Evolutionary conservation across 1,140 invertebrate species (phyloP).

Genomic region (Lepidurus arcticus): DNA sequence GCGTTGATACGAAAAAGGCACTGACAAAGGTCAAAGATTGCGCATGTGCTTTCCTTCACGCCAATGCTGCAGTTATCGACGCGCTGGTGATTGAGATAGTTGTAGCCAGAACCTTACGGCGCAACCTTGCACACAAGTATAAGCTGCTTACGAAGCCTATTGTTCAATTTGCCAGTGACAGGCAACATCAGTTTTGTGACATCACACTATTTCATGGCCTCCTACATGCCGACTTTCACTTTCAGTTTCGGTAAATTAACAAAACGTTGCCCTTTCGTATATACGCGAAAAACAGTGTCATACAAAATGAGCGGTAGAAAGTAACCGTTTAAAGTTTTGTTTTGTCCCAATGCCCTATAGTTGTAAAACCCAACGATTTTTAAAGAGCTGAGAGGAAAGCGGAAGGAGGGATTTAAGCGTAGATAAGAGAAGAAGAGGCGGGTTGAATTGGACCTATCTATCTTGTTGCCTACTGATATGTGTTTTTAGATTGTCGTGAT

Average conservation of each 20-base stretch:
- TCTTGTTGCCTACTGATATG: not conserved
- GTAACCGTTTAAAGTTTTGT: too few relatives aligned
- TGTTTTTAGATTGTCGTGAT: not conserved
- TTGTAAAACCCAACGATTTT: too few relatives aligned
- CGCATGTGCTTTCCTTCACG: conserved; percentile 20
- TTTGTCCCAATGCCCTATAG: too few relatives aligned
- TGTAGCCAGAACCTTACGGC: not conserved
- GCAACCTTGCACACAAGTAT: not conserved
- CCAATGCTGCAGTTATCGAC: conserved; percentile 21
- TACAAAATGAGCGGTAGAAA: too few relatives aligned
- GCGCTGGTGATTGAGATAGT: conserved; percentile 7
- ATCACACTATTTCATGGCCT: not conserved
- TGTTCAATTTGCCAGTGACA: not conserved
- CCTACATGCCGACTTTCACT: too few relatives aligned
- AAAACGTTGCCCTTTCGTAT: too few relatives aligned
- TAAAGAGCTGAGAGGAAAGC: too few relatives aligned
- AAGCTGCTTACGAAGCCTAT: not conserved
- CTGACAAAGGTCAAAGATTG: not conserved
- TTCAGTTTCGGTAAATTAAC: too few relatives aligned
- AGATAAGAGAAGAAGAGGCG: not conserved
- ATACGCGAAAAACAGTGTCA: too few relatives aligned
- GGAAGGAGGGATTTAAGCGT: not conserved
- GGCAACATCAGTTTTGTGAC: not conserved
- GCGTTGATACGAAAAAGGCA: not conserved
- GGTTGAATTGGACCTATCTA: not conserved